These are phyloP conservation scores for Pterois miles DNA, from an alignment of 2,797 vertebrate genomes.

Conservation along the genomic window DNA sequence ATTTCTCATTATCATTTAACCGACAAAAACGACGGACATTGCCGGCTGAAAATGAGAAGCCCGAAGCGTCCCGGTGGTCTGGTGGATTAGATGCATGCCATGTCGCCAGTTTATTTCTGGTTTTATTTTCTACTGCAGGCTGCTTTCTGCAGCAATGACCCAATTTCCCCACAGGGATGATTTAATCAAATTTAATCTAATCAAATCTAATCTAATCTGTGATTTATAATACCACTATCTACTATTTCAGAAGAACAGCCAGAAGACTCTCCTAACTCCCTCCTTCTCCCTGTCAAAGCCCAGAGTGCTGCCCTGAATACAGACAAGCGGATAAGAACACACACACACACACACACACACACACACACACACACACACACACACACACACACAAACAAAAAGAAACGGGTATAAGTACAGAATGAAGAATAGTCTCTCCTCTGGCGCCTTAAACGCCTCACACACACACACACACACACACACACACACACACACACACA, in stretches of 20 bases:
- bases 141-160: slow-evolving; percentile 51
- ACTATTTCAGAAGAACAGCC: slow-evolving; percentile 44
- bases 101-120: slow-evolving; percentile 16
- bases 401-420: slow-evolving; percentile 52
- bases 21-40: not conserved
- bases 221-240: slow-evolving; percentile 54
- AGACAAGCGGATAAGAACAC: slow-evolving; percentile 39
- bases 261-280: slow-evolving; percentile 39
- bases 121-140: slow-evolving; percentile 36
- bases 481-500: slow-evolving; percentile 31
- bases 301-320: slow-evolving; percentile 47
- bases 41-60: slow-evolving; percentile 2
- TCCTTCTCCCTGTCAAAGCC: slow-evolving; percentile 47
- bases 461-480: slow-evolving; percentile 22
- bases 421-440: slow-evolving; percentile 51
- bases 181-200: slow-evolving; percentile 64
- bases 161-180: slow-evolving; percentile 52
- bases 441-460: slow-evolving; percentile 27
- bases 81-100: slow-evolving; percentile 7
- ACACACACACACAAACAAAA: not conserved
- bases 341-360: not conserved
- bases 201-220: slow-evolving; percentile 62
- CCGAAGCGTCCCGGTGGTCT: slow-evolving; percentile 15
- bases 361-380: not conserved
- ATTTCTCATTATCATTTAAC: slow-evolving; percentile 15